Conservation (phyloP, 2,113 vertebrate genomes). For the Garra rufa region DNA sequence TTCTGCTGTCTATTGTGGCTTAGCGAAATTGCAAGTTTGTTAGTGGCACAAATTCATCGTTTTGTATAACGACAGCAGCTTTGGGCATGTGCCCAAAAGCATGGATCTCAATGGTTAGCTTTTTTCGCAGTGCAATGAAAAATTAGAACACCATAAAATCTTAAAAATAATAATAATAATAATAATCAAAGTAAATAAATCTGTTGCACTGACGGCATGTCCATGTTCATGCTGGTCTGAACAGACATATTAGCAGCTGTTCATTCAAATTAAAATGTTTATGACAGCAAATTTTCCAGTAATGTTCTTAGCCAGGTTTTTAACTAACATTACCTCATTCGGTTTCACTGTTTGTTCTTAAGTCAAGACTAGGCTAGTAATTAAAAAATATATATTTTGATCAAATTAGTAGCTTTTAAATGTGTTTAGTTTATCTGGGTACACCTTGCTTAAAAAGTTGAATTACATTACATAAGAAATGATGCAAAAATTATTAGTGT, state of each 20-base stretch:
- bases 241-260: not conserved
- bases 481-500: not conserved
- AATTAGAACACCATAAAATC: no score
- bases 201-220: not conserved
- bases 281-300: not conserved
- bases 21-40: no score
- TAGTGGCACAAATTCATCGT: not conserved
- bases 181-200: not conserved
- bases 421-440: no score
- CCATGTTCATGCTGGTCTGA: not conserved
- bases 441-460: not conserved
- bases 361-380: not conserved
- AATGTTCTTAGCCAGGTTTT: not conserved
- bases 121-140: not conserved
- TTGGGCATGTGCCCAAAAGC: not conserved
- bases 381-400: no score
- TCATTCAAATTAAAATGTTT: not conserved
- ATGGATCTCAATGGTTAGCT: not conserved
- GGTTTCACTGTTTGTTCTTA: not conserved
- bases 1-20: not conserved
- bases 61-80: not conserved
- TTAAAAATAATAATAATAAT: no score
- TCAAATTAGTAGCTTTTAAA: no score
- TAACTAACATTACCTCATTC: not conserved
- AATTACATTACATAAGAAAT: not conserved